These are phyloP conservation scores for Phymorhynchus buccinoides DNA, from an alignment of 1,140 invertebrate genomes.

Conservation along the genomic window DNA sequence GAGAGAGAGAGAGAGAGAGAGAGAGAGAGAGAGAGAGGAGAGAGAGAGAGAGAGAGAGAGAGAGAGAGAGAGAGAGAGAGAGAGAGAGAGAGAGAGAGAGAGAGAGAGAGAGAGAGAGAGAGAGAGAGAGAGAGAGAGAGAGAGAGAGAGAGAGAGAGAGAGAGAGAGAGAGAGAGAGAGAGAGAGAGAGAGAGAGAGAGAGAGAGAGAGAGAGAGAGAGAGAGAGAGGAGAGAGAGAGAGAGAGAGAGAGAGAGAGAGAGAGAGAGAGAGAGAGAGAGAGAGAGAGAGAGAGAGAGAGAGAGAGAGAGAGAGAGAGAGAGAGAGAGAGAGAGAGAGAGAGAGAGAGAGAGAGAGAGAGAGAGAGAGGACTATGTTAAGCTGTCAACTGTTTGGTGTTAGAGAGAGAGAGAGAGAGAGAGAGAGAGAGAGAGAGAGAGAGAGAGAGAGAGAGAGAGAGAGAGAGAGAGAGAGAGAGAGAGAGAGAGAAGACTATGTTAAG, in stretches of 20 bases:
- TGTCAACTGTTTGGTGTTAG: too few species aligned
- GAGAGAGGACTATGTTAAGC: background rate
- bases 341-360: background rate
- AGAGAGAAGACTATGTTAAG: too few species aligned
- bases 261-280: background rate
- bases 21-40: background rate
- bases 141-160: conserved; percentile 21
- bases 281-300: background rate
- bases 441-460: too few species aligned
- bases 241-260: background rate
- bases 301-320: background rate
- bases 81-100: conserved; percentile 23
- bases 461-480: too few species aligned
- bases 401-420: conserved; percentile 7
- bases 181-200: too few species aligned
- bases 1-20: conserved; percentile 4
- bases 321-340: background rate
- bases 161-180: too few species aligned
- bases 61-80: conserved; percentile 21
- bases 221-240: background rate
- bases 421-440: too few species aligned
- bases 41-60: conserved; percentile 28
- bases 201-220: background rate
- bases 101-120: conserved; percentile 32
- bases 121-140: conserved; percentile 22